These are phyloP conservation scores for Labroides dimidiatus DNA, from an alignment of 2,797 vertebrate genomes.

Conservation along the genomic window DNA sequence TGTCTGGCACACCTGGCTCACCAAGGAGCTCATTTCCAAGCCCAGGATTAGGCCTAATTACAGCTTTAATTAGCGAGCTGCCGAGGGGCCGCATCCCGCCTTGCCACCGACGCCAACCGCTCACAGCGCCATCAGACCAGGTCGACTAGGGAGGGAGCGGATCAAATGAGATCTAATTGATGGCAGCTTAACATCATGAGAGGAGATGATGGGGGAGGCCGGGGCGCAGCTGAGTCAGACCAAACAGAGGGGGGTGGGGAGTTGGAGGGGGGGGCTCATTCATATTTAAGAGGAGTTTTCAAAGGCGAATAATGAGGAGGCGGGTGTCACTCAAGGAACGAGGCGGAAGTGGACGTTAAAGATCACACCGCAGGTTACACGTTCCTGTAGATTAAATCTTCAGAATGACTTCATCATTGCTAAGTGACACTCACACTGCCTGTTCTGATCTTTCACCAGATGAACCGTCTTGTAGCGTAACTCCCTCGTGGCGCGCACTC, in stretches of 20 bases:
- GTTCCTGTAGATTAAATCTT: no score
- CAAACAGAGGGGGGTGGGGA: slow-evolving; percentile 29
- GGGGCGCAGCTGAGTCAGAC: slow-evolving; percentile 58
- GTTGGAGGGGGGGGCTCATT: slow-evolving; percentile 13
- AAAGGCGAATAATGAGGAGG: slow-evolving; percentile 45
- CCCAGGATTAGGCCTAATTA: slow-evolving; percentile 81
- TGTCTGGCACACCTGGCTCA: slow-evolving; percentile 74
- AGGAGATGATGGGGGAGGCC: slow-evolving; percentile 68
- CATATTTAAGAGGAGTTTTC: slow-evolving; percentile 55
- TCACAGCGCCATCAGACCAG: slow-evolving; percentile 63
- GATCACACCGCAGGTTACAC: no score
- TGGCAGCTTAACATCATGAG: slow-evolving; percentile 79
- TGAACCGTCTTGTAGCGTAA: slow-evolving; percentile 14
- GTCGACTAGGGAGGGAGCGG: slow-evolving; percentile 54
- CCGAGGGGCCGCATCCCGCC: slow-evolving; percentile 69
- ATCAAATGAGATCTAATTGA: slow-evolving; percentile 83
- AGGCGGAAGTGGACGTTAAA: slow-evolving; percentile 2
- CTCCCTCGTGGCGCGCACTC: slow-evolving; percentile 17
- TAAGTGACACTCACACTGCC: slow-evolving; percentile 2
- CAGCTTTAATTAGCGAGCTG: slow-evolving; percentile 75
- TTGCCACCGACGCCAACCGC: slow-evolving; percentile 59
- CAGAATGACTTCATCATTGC: no score
- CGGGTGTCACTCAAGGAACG: slow-evolving; percentile 37
- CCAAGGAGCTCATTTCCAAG: slow-evolving; percentile 77
- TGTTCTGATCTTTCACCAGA: slow-evolving; percentile 22